Percentiles rank a stretch among this genome's conserved stretches.
Conservation (phyloP, 2,888 invertebrate genomes). For the Torymus texanus region DNA sequence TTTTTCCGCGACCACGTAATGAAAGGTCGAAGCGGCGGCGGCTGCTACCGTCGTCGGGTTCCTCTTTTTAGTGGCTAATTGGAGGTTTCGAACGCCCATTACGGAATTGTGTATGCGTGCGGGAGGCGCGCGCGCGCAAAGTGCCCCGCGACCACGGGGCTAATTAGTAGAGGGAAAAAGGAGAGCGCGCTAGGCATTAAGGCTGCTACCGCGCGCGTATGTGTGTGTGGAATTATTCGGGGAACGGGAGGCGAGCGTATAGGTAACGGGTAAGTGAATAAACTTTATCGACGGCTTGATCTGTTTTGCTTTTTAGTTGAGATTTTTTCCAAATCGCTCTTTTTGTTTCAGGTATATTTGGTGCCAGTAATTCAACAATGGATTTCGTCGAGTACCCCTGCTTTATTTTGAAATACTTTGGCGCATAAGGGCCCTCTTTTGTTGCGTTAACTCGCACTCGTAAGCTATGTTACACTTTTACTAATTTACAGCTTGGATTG, state of each 20-base stretch:
- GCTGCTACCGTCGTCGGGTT: constrained; percentile 38
- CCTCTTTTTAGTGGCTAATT: constrained; percentile 32
- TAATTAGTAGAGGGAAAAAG: constrained; percentile 38
- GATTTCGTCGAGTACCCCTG: too few species aligned
- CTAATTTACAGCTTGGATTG: too few species aligned
- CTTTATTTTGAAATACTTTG: too few species aligned
- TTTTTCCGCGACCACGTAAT: background rate
- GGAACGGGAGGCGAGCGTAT: constrained; percentile 9
- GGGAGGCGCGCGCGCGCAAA: background rate
- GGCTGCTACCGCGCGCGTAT: background rate
- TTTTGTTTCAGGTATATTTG: too few species aligned
- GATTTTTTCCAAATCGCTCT: background rate
- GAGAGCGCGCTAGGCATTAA: background rate
- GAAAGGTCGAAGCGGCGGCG: constrained; percentile 3
- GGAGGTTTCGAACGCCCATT: constrained; percentile 36
- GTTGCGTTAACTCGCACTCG: too few species aligned
- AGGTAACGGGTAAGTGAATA: background rate
- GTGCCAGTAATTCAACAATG: too few species aligned
- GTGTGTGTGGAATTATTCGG: constrained; percentile 27
- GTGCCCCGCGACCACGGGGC: background rate
- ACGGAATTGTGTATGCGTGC: background rate
- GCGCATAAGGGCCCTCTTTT: too few species aligned
- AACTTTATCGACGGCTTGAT: constrained; percentile 7
- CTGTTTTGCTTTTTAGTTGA: background rate
- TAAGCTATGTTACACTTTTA: too few species aligned